Evolutionary conservation across 2,888 invertebrate genomes (phyloP).

Genomic region (Drosophila meridiana): DNA sequence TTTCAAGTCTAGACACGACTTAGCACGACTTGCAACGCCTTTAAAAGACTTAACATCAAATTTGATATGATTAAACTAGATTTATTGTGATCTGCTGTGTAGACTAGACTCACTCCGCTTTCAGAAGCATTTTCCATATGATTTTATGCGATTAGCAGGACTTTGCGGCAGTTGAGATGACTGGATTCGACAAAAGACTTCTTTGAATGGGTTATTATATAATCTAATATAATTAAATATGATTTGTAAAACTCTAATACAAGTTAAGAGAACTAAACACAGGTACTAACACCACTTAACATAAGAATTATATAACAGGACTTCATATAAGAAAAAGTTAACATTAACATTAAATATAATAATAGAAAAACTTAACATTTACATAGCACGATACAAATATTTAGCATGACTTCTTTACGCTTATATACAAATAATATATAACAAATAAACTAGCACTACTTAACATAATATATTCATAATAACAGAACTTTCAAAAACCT

Average conservation of each 20-base stretch:
- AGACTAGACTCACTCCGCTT: no score
- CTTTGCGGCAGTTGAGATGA: no score
- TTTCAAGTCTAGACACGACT: conserved; percentile 1
- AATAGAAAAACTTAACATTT: no score
- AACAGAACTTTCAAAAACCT: no score
- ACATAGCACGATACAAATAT: no score
- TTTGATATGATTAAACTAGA: not conserved
- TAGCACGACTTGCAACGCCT: not conserved
- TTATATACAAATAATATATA: no score
- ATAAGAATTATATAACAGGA: not conserved
- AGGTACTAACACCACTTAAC: not conserved
- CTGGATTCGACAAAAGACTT: not conserved
- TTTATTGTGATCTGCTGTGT: not conserved
- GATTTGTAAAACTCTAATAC: not conserved
- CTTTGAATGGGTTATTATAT: not conserved
- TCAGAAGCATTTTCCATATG: not conserved
- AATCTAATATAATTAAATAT: not conserved
- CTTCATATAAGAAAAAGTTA: no score
- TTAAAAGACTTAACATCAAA: not conserved
- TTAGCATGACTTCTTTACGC: no score
- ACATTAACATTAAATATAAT: no score
- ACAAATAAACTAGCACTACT: no score
- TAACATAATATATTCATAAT: no score
- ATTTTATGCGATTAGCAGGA: not conserved
- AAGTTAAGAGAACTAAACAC: not conserved